Base-by-base conservation (phyloP, 2,888 invertebrate species). In the Odontothrips loti region DNA sequence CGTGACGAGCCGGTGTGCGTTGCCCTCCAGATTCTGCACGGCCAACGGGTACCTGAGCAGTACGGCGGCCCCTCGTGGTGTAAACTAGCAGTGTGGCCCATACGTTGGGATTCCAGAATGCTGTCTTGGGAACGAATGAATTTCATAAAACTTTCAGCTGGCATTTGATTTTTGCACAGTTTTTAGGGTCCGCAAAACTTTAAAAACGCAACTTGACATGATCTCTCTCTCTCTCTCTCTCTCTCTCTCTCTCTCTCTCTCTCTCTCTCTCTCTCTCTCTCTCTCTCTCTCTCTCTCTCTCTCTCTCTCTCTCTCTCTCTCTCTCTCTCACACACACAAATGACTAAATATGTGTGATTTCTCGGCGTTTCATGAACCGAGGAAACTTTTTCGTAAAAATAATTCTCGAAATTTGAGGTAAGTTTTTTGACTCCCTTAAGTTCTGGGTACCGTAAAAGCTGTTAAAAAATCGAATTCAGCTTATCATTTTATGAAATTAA, bases 1-100 rank as follows among this genome's bases (percentile, higher is more conserved):
- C 0, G 94, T 95, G 0, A 95, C 94, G 20, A 97, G 89, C 80
- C 93, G 91, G 83, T 88, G 89, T 0, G 90, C 88, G 86, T 96
- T 96, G 58, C 85, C 86, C 82, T 88, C 88, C 79, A 97, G 87
- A 87, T 94, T 95, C 0, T 88, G 85, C 83, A 91, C 89, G 0
- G 94, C 92, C 9, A 87, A 83, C 1, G 90, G 89, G 86, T 92
- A 94, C 81, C 89, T 63, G 63, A 2, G n/a, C 1, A n/a, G n/a
- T 1, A 4, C 9, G n/a, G 48, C 48, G 48, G 12, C 48, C 48
- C 12, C 10, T 8, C 1, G 63, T 4, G n/a, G 63, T n/a, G n/a
- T 9, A n/a, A 17, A 9, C 4, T 2, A 12, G n/a, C 63, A 63
- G 9, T 9, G 10, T 17, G 8, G n/a, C 17, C 20, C 63, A 63